These are phyloP conservation scores for Chascanopsetta lugubris DNA, from an alignment of 2,113 vertebrate species.

Conservation along the genomic window DNA sequence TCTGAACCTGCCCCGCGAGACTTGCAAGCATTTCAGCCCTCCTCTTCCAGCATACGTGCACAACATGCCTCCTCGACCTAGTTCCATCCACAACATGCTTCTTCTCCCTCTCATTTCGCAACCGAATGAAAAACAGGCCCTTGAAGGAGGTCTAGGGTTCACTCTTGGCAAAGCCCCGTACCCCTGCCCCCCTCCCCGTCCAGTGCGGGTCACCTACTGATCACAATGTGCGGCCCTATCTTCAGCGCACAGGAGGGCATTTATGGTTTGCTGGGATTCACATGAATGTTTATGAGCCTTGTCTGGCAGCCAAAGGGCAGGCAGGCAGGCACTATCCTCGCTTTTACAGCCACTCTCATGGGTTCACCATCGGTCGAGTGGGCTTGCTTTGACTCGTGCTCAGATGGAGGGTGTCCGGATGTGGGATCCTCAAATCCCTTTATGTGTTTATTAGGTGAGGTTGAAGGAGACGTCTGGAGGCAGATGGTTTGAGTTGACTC, in stretches of 20 bases:
- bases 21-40: slow-evolving; percentile 78
- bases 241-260: slow-evolving; percentile 62
- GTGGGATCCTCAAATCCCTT: slow-evolving; percentile 17
- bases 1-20: slow-evolving; percentile 91
- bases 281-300: slow-evolving; percentile 73
- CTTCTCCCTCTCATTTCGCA: slow-evolving; percentile 71
- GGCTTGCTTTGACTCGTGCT: slow-evolving; percentile 40
- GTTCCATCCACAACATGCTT: slow-evolving; percentile 67
- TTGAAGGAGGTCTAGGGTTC: slow-evolving; percentile 62
- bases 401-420: slow-evolving; percentile 29
- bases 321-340: slow-evolving; percentile 48
- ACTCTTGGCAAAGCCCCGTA: slow-evolving; percentile 31
- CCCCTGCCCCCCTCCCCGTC: slow-evolving; percentile 34
- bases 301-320: slow-evolving; percentile 70
- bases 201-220: slow-evolving; percentile 68
- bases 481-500: too few species aligned
- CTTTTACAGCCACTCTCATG: slow-evolving; percentile 60
- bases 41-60: slow-evolving; percentile 67
- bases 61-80: slow-evolving; percentile 68
- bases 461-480: background rate
- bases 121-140: slow-evolving; percentile 77
- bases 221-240: slow-evolving; percentile 64
- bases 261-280: slow-evolving; percentile 69
- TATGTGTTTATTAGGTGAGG: slow-evolving; percentile 8
- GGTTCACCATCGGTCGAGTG: slow-evolving; percentile 33